Conservation (phyloP, 2,797 vertebrate species). For the Notamacropus eugenii region DNA sequence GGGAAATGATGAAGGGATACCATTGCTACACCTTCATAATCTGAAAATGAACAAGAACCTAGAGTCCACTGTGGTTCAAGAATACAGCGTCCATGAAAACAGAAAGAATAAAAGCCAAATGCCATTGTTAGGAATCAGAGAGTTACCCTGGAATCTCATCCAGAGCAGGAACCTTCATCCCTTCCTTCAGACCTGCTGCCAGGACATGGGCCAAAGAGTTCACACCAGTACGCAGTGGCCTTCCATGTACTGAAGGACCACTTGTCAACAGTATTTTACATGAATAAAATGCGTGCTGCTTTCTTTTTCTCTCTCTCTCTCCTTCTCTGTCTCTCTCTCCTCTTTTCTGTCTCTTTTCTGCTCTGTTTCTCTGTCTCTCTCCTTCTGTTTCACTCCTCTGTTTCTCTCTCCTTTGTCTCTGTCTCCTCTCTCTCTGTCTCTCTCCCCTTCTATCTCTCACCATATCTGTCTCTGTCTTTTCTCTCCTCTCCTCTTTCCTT, state of each 20-base stretch:
- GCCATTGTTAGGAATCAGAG: background rate
- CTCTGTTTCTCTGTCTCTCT: too few species aligned
- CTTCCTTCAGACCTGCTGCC: background rate
- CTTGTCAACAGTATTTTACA: background rate
- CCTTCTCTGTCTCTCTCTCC: background rate
- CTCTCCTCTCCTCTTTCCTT: too few species aligned
- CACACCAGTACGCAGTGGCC: background rate
- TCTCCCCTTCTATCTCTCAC: too few species aligned
- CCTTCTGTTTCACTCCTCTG: too few species aligned
- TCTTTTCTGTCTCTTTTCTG: too few species aligned
- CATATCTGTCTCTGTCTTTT: too few species aligned
- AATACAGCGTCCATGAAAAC: background rate
- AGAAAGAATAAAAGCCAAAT: background rate
- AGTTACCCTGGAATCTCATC: background rate
- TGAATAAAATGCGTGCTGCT: background rate
- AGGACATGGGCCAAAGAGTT: background rate
- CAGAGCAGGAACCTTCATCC: background rate
- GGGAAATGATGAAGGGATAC: conserved; percentile 6
- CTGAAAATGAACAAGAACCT: conserved; percentile 25
- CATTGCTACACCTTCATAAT: conserved; percentile 15
- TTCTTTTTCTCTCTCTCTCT: background rate
- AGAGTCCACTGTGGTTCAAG: background rate
- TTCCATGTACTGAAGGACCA: background rate
- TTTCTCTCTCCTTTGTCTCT: too few species aligned
- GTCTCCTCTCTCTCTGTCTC: too few species aligned